Evolutionary conservation across 2,113 vertebrate genomes (phyloP).

Genomic region (Alaudala cheleensis): DNA sequence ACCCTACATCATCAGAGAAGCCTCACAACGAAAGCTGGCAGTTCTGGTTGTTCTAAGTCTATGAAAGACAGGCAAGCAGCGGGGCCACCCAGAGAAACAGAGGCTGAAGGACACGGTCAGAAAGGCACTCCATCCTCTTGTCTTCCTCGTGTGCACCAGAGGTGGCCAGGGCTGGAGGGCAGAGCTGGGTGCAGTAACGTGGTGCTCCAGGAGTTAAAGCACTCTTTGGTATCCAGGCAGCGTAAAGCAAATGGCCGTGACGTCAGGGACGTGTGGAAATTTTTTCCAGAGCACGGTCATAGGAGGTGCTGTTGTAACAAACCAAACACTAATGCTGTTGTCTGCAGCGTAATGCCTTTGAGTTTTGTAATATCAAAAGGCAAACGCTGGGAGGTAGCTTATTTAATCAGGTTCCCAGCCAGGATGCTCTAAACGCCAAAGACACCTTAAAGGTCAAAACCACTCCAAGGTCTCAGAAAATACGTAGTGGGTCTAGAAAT

Average conservation of each 20-base stretch:
- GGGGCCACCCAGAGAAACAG: background rate
- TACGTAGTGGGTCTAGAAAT: background rate
- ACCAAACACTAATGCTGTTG: constrained; percentile 63
- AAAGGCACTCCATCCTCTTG: background rate
- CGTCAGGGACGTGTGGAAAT: constrained; percentile 79
- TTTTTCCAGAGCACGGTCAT: constrained; percentile 77
- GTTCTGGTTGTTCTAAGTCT: background rate
- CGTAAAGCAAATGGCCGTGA: constrained; percentile 78
- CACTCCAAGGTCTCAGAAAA: background rate
- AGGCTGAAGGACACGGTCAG: background rate
- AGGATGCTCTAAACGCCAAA: constrained; percentile 28
- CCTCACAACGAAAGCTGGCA: background rate
- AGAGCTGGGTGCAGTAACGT: background rate
- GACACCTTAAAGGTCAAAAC: constrained; percentile 41
- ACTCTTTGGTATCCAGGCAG: constrained; percentile 79
- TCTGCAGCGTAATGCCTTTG: constrained; percentile 42
- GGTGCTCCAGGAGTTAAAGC: constrained; percentile 74
- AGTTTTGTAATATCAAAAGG: constrained; percentile 61
- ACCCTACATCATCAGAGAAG: background rate
- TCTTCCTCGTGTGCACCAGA: background rate
- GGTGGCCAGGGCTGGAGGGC: background rate
- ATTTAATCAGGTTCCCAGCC: constrained; percentile 39
- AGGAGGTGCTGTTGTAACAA: constrained; percentile 73
- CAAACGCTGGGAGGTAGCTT: constrained; percentile 21
- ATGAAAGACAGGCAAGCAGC: background rate